These are phyloP conservation scores for Otolemur garnettii DNA, from an alignment of 2,113 vertebrate species.

Conservation along the genomic window DNA sequence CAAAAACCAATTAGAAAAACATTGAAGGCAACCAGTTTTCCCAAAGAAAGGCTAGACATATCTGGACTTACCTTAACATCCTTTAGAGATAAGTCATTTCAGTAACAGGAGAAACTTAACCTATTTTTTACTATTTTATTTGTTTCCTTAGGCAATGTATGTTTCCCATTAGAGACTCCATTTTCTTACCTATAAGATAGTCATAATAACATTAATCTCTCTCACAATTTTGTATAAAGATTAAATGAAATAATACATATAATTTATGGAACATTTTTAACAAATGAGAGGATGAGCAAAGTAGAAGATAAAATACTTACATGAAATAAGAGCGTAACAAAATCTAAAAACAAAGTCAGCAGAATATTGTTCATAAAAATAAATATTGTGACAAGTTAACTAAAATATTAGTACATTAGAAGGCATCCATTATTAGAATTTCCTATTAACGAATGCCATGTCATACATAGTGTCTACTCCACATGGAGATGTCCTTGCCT, in stretches of 20 bases:
- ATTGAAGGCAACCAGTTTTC: neutral
- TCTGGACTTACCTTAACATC: neutral
- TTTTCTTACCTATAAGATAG: neutral
- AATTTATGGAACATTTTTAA: neutral
- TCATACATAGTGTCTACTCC: neutral
- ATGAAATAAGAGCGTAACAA: neutral
- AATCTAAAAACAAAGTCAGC: neutral
- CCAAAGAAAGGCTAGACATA: neutral
- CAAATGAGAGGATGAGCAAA: neutral
- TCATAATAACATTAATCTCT: neutral
- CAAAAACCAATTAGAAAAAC: constrained; percentile 59
- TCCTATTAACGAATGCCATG: neutral
- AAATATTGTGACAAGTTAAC: neutral
- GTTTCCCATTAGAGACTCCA: neutral
- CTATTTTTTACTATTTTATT: neutral
- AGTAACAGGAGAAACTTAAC: neutral
- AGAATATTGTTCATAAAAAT: neutral
- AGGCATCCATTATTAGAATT: neutral
- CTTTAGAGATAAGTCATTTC: neutral
- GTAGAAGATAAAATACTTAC: neutral
- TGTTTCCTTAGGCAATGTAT: neutral
- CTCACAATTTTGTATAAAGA: neutral
- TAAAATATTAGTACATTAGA: neutral
- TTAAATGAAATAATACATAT: neutral
- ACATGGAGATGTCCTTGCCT: neutral